Evolutionary conservation across 2,113 vertebrate species (phyloP), one percentile per base, ranked within the genome.

Genomic region (Tragelaphus imberbis): DNA sequence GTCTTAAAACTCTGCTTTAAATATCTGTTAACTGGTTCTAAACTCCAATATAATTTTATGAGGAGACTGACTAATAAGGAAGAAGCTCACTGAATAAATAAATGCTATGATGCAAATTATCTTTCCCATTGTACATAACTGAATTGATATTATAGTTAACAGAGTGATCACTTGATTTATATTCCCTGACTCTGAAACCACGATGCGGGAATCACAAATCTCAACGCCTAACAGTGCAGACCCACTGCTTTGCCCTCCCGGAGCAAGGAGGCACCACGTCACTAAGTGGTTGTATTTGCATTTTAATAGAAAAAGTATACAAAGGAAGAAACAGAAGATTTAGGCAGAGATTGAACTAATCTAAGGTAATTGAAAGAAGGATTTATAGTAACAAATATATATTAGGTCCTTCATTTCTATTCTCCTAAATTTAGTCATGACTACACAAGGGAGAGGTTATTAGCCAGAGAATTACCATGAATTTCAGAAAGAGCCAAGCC

Each of bases 181-280:
- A 68, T 87, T 44, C 44, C 14, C 80, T 79, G 25, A 68, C 47
- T 47, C 17, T 81, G 58, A 87, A 89, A 51, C 55, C 49, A 65
- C 28, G 81, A 1, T 4, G 25, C 44, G 40, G 12, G 16, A 65
- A 13, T 27, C 23, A 58, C 23, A 33, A 16, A 59, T 40, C 1
- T 88, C 23, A 88, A 19, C 5, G 33, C 2, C 2, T 13, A 1
- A 27, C 36, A 56, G 49, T 40, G 28, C 1, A 8, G 21, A 88
- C 5, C 30, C n/a, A 7, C 7, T 30, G 6, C 2, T 80, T 2
- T 23, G 1, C 1, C n/a, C 28, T 88, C 11, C 61, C 59, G 6
- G 7, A 40, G 27, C n/a, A 55, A 87, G 33, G 40, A 51, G 5
- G 5, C n/a, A 33, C 12, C 19, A 27, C 0, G 2, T 68, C 21